Evolutionary conservation across 1,140 invertebrate species (phyloP), one percentile per base, ranked within the genome.

Genomic region (Heliothis subflexa): DNA sequence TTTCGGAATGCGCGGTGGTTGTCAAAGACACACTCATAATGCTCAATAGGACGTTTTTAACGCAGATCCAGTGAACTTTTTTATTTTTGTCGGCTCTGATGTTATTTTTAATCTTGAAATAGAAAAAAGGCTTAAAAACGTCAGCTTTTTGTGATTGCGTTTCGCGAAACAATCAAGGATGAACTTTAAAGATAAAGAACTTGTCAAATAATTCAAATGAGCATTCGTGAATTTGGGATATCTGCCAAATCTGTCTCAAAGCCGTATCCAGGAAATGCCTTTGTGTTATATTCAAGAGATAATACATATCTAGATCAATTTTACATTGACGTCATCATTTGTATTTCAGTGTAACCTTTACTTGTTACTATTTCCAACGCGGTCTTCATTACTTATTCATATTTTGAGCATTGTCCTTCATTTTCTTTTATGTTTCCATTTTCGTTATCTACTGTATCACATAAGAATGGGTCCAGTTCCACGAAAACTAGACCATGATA

Each of bases 381-480:
- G 18, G 16, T 68, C 55, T 18, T 52, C 59, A 64, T 75, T 64
- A 52, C 21, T 62, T 52, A 75, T 75, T 75, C 73, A 75, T 47
- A 59, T 57, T 72, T 75, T 50, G 14, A 25, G 21, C 21, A 33
- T 62, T 62, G 45, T 47, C 72, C 55, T 50, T 75, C 21, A 28
- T 75, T 52, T 52, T 50, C 59, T 75, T 62, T 75, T 75, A 59
- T 52, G 28, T 10, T 13, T 33, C 28, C 47, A 75, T 16, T 62
- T 62, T 59, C 21, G 47, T 50, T 68, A 68, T 68, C 64, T 25
- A 12, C 21, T 52, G 18, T 52, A 75, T 64, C 49, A 64, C 18
- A 21, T 68, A 54, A 52, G 14, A 40, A 75, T 52, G 14, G 14
- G 59, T 33, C 9, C 3, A n/a, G 59, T 50, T 75, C n/a, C n/a